These are phyloP conservation scores for Coccyzus lansbergi DNA, from an alignment of 2,797 vertebrate genomes.

Conservation along the genomic window DNA sequence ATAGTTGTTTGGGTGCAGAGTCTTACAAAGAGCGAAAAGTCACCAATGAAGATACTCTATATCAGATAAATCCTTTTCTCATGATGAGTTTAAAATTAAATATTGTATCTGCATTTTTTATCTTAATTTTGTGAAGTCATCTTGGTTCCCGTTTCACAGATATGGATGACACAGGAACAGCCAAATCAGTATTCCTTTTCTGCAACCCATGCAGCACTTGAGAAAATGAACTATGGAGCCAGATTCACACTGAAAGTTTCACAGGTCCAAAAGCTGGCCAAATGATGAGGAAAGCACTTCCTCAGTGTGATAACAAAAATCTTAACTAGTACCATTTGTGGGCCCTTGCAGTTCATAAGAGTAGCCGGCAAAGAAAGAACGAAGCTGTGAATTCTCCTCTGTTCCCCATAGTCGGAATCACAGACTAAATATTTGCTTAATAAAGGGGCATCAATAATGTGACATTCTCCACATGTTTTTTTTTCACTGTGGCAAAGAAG, in stretches of 20 bases:
- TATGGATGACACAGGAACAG: not conserved
- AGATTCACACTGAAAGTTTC: not conserved
- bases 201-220: not conserved
- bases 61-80: not conserved
- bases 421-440: not conserved
- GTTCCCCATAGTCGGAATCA: not conserved
- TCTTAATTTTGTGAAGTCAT: not conserved
- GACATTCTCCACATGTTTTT: not conserved
- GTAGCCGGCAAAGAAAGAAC: not conserved
- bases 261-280: not conserved
- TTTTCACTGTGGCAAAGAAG: not conserved
- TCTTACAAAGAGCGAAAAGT: not conserved
- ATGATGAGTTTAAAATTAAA: not conserved
- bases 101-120: not conserved
- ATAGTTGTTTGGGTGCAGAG: not conserved
- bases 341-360: not conserved
- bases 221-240: not conserved
- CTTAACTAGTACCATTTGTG: not conserved
- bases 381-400: not conserved
- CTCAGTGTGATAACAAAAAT: not conserved
- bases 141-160: not conserved
- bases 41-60: not conserved
- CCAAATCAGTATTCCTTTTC: not conserved
- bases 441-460: not conserved
- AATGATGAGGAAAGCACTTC: not conserved